Conservation (phyloP, 2,113 vertebrate genomes). For the Glaucomys volans region DNA sequence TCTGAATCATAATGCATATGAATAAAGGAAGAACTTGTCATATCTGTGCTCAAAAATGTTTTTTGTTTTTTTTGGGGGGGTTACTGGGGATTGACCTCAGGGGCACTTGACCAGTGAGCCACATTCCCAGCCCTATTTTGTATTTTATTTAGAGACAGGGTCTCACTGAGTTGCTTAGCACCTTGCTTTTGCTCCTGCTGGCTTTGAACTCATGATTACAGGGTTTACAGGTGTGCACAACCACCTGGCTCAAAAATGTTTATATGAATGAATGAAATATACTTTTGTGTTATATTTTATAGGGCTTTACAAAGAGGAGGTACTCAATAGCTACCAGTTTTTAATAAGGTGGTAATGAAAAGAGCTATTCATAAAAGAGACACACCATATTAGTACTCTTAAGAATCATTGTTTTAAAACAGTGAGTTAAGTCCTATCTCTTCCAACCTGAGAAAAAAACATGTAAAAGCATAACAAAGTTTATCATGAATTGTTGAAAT, state of each 20-base stretch:
- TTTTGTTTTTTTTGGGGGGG: neutral
- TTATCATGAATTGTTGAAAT: conserved; percentile 32
- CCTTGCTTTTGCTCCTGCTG: too few species aligned
- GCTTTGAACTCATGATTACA: too few species aligned
- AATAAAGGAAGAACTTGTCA: conserved; percentile 28
- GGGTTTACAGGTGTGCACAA: too few species aligned
- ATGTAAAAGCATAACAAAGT: conserved; percentile 47
- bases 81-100: too few species aligned
- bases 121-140: too few species aligned
- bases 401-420: conserved; percentile 37
- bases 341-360: conserved; percentile 41
- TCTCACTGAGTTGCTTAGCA: too few species aligned
- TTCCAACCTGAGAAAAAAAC: conserved; percentile 34
- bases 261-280: conserved; percentile 35
- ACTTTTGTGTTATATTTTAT: conserved; percentile 21
- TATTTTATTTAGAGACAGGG: too few species aligned
- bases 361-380: neutral
- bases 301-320: conserved; percentile 3
- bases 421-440: neutral
- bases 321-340: neutral
- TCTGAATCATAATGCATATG: neutral
- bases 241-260: neutral
- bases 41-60: conserved; percentile 41
- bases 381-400: neutral
- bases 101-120: too few species aligned